Base-by-base conservation (phyloP, 1,140 invertebrate species). In the Drosophila kurseongensis region DNA sequence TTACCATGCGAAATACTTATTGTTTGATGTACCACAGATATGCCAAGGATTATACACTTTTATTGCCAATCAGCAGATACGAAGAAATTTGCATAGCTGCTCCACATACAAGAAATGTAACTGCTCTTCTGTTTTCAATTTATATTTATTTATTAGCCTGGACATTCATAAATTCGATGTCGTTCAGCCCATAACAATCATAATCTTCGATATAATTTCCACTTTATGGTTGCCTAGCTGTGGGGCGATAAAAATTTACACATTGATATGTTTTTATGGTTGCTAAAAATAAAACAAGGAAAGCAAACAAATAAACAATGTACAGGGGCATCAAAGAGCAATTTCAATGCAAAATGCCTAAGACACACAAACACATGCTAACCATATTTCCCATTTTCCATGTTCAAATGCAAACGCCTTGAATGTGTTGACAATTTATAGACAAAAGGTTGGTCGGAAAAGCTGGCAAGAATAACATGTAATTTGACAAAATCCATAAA, bases 401-500 rank as follows among this genome's bases (percentile, higher is more conserved):
- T n/a, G 42, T 29, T 48, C 23, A 35, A 63, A 44, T 61, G 45
- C 57, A 77, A 63, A 63, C 57, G 69, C 40, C 52, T 69, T 50
- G 67, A 83, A 69, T 86, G 83, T 83, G 79, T 86, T 86, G 79
- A 77, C 75, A 86, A 81, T 86, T 86, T 86, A 86, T 86, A 80
- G 63, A 83, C 83, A 86, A 88, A 86, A 86, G 82, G 82, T 85
- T 85, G 60, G 13, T 50, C 29, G 38, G 45, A 45, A 44, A 68
- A 14, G 45, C 7, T 13, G 23, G 16, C 18, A 12, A 7, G 65
- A 62, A 73, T 52, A 77, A 56, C 66, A 78, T 77, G 82, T 84
- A 86, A 88, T 86, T 86, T 83, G 83, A 88, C 83, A 86, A 83
- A 76, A 88, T 88, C 79, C 84, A 88, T 88, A 89, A 88, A 80